Evolutionary conservation across 2,113 vertebrate genomes (phyloP).

Genomic region (Microcebus griseorufus): DNA sequence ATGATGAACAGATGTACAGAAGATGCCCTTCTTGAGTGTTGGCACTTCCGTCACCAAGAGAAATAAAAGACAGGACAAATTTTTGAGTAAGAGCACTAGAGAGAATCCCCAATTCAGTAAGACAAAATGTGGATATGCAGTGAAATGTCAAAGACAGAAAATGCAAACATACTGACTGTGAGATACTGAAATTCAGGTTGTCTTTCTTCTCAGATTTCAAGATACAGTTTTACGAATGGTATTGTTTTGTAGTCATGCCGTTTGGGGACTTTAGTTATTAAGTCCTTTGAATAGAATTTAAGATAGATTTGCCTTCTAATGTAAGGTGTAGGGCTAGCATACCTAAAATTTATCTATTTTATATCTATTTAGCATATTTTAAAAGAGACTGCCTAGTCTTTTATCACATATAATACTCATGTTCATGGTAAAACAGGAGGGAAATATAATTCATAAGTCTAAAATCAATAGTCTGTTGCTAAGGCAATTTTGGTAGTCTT

Average conservation of each 20-base stretch:
- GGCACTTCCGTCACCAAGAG: background rate
- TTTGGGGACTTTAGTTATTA: constrained; percentile 35
- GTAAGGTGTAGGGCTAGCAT: background rate
- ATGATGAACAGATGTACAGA: background rate
- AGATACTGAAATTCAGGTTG: background rate
- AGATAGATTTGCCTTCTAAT: constrained; percentile 46
- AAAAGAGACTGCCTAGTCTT: background rate
- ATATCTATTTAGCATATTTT: constrained; percentile 4
- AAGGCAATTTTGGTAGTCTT: background rate
- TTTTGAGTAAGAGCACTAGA: constrained; percentile 20
- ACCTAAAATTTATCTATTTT: constrained; percentile 38
- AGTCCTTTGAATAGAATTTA: constrained; percentile 5
- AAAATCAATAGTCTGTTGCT: constrained; percentile 31
- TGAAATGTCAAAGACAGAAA: constrained; percentile 52
- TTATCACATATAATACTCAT: constrained; percentile 7
- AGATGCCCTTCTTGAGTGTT: background rate
- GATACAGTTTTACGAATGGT: background rate
- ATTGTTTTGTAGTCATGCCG: background rate
- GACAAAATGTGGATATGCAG: constrained; percentile 1
- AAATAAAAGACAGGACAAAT: background rate
- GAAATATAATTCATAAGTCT: constrained; percentile 23
- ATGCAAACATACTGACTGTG: background rate
- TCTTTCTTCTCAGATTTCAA: background rate
- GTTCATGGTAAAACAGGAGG: background rate
- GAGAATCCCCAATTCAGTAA: background rate